These are phyloP conservation scores for Mesorhabditis sp. DNA, from an alignment of 2,888 invertebrate genomes.

Conservation along the genomic window DNA sequence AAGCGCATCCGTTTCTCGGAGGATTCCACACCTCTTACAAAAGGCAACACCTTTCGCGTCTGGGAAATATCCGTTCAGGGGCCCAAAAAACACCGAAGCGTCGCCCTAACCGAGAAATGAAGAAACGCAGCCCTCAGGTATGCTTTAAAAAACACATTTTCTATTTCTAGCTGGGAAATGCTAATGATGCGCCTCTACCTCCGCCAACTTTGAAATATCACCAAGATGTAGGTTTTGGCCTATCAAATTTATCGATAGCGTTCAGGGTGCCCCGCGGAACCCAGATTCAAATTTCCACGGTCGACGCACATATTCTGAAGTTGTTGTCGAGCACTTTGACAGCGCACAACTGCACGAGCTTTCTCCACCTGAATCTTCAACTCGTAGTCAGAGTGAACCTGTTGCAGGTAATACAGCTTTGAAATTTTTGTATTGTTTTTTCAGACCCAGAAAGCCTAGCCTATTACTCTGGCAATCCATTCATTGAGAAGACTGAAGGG, in stretches of 20 bases:
- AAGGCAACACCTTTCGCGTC: not conserved
- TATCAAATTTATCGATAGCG: not conserved
- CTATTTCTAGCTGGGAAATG: not conserved
- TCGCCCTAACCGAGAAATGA: not conserved
- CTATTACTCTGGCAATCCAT: constrained; percentile 87
- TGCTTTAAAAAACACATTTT: not conserved
- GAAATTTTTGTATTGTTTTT: constrained; percentile 9
- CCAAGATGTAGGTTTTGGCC: not conserved
- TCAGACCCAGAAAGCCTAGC: constrained; percentile 55
- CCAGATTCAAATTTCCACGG: constrained; percentile 25
- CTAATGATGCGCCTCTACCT: not conserved
- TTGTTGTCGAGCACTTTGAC: constrained; percentile 44
- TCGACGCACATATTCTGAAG: constrained; percentile 47
- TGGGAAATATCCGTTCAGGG: not conserved
- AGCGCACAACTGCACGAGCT: constrained; percentile 21
- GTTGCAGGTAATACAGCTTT: constrained; percentile 10
- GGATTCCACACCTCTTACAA: not conserved
- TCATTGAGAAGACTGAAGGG: constrained; percentile 92
- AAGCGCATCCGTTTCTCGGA: not conserved
- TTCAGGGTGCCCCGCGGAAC: not conserved
- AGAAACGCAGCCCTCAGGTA: constrained; percentile 6
- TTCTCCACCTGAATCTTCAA: constrained; percentile 14
- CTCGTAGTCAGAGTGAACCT: constrained; percentile 12
- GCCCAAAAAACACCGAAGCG: not conserved
- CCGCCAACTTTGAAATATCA: not conserved